Evolutionary conservation across 2,113 vertebrate species (phyloP), one percentile per base, ranked within the genome.

Genomic region (Ophthalmotilapia sp.): DNA sequence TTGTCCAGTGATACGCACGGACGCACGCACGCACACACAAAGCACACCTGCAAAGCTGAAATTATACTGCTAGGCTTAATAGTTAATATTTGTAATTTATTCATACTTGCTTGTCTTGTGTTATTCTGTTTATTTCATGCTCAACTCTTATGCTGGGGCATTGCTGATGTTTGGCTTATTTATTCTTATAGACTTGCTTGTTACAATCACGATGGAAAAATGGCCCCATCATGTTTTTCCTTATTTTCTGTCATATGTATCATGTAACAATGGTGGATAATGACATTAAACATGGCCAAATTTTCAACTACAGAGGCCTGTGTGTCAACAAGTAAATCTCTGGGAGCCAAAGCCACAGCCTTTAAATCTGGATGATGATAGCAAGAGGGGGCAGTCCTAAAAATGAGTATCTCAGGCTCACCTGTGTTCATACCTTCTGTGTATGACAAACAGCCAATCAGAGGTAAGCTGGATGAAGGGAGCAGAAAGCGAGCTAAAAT

Each of bases 21-120:
- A n/a, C n/a, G n/a, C 5, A 2, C 10, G 1, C 51, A 0, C 49
- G 9, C 47, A 0, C 4, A 4, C 51, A 21, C 51, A 2, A n/a
- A 54, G 21, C 2, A 17, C 47, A 49, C 40, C 3, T 26, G 26
- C 55, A 58, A 31, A 31, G 26, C 56, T 60, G 56, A 62, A 62
- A n/a, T 29, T 47, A 15, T 11, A 47, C 21, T 10, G 21, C 9
- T 14, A 45, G 5, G 6, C 26, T 73, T 54, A 54, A 54, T 12
- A 11, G n/a, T 54, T 54, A 33, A n/a, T 65, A 65, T 65, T 65
- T 12, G 60, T 36, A 36, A 65, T 65, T 36, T 65, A 65, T 65
- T 65, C 31, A 65, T 36, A 62, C 58, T 62, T 62, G 9, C 58
- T 62, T 62, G 31, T 65, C 60, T 65, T 62, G 31, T 36, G 58